Evolutionary conservation across 2,113 vertebrate species (phyloP).

Genomic region (Atlantisia rogersi): DNA sequence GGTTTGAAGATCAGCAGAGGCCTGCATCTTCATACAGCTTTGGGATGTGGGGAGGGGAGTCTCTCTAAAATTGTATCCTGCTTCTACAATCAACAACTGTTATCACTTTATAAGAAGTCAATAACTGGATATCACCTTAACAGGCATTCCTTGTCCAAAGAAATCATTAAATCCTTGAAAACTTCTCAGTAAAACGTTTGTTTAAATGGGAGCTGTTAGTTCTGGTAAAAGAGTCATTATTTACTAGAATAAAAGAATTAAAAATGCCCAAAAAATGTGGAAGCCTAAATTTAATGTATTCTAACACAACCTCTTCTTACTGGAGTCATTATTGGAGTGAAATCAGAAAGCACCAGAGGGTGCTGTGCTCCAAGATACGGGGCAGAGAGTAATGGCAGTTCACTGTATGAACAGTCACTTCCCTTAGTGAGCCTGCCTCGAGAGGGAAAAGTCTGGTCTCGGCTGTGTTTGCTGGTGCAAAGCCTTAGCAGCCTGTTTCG

Average conservation of each 20-base stretch:
- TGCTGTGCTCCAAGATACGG: background rate
- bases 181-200: background rate
- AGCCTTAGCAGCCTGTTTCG: background rate
- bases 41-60: rapidly evolving
- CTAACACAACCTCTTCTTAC: background rate
- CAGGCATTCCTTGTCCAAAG: background rate
- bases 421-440: background rate
- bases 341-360: conserved; percentile 23
- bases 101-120: background rate
- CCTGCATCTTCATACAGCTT: background rate
- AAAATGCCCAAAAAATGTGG: background rate
- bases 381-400: background rate
- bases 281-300: background rate
- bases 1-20: background rate
- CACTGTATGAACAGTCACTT: background rate
- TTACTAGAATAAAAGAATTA: background rate
- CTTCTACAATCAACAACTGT: background rate
- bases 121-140: background rate
- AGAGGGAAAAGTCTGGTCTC: background rate
- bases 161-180: background rate
- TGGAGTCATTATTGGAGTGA: background rate
- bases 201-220: background rate
- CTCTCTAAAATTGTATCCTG: background rate
- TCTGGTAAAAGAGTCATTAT: background rate
- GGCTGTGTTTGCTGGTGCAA: background rate